Evolutionary conservation across 1,140 invertebrate species (phyloP).

Genomic region (Tachypleus tridentatus): DNA sequence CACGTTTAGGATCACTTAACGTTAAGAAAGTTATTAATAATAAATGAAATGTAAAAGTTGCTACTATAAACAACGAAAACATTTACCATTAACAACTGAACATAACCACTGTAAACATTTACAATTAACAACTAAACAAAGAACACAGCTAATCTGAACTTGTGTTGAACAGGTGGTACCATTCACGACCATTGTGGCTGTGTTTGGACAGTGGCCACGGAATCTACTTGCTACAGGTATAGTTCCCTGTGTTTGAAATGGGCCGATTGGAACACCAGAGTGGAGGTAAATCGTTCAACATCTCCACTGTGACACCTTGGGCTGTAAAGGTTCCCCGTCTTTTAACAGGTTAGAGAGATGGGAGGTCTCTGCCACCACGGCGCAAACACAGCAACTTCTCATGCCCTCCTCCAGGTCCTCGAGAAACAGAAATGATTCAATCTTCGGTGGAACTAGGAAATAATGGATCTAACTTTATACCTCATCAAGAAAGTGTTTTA

Average conservation of each 20-base stretch:
- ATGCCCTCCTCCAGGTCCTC: constrained; percentile 66
- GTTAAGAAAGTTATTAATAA: no score
- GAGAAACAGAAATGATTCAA: constrained; percentile 50
- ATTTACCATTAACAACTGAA: no score
- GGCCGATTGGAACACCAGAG: constrained; percentile 31
- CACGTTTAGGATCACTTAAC: no score
- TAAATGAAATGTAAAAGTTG: no score
- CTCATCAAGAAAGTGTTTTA: no score
- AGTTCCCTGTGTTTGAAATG: constrained; percentile 35
- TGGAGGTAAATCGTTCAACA: constrained; percentile 5
- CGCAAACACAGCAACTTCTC: constrained; percentile 80
- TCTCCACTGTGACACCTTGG: background rate
- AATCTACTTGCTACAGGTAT: constrained; percentile 36
- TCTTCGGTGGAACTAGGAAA: constrained; percentile 39
- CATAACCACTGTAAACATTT: no score
- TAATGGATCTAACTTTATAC: background rate
- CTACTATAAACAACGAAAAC: no score
- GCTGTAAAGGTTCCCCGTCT: constrained; percentile 57
- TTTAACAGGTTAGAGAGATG: constrained; percentile 76
- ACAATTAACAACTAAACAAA: no score
- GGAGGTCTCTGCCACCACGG: constrained; percentile 84
- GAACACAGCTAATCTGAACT: no score
- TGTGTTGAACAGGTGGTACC: constrained; percentile 20
- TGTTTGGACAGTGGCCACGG: constrained; percentile 30
- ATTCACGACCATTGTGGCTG: constrained; percentile 31